Evolutionary conservation across 2,113 vertebrate genomes (phyloP), one percentile per base, ranked within the genome.

Genomic region (Dolichallabes microphthalmus): DNA sequence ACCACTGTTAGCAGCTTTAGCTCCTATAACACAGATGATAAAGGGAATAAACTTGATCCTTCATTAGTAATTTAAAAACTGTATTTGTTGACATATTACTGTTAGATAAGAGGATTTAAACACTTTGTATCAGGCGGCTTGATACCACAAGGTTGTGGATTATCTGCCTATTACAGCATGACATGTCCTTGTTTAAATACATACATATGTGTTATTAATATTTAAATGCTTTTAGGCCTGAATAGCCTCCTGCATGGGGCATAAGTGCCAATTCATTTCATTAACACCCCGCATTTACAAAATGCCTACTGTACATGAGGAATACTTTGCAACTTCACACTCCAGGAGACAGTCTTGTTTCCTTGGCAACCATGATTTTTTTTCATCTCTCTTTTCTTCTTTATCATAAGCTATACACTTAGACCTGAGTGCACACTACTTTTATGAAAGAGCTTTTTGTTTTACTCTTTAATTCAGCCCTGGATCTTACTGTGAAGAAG

Each of bases 301-400:
- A 87, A 85, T 87, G 88, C 85, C 87, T 86, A 78, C n/a, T n/a
- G n/a, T n/a, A n/a, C 82, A 88, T 64, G 85, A 74, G 88, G 88
- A 84, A 88, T 87, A 80, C 88, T 88, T 88, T 80, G 75, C 78
- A 89, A 89, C 88, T 88, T 89, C 88, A 83, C 88, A 88, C 87
- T 90, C 82, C 83, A 55, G 77, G 76, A 89, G 85, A 88, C 88
- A 88, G 63, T 84, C 94, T 89, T 92, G 94, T 95, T 95, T 93
- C 94, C 94, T 88, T 90, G 94, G 94, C 88, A 94, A 95, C 94
- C 89, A 35, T 88, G 90, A 88, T 88, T 87, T 86, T 79, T 78
- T 87, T 77, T 75, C 87, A 74, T 32, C 57, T 45, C 78, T 64
- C 45, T 57, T 68, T 82, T 88, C 83, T 82, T 78, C 77, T 83